Evolutionary conservation across 2,113 vertebrate genomes (phyloP).

Genomic region (Alaudala cheleensis): DNA sequence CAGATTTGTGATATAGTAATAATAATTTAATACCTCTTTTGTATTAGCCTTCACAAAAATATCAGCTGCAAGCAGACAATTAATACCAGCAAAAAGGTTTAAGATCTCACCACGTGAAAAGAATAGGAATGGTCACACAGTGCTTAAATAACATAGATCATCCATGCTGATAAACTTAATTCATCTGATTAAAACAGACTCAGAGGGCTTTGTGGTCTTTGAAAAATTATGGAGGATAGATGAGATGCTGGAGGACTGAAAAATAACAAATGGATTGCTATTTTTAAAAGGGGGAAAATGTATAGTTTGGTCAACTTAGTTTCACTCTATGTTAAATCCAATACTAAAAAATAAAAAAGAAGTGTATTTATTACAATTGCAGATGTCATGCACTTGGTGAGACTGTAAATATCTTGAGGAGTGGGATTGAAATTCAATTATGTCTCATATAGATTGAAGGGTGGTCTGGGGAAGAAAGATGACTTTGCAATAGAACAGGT

Average conservation of each 20-base stretch:
- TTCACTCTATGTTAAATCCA: background rate
- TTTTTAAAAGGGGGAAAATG: background rate
- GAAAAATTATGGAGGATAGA: constrained; percentile 24
- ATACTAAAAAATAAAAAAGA: background rate
- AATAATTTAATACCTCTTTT: background rate
- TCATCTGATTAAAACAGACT: constrained; percentile 17
- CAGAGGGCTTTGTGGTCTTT: constrained; percentile 1
- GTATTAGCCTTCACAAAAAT: background rate
- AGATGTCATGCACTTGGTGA: background rate
- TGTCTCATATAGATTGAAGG: background rate
- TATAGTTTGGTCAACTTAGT: background rate
- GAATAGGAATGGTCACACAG: constrained; percentile 11
- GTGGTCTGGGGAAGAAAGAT: background rate
- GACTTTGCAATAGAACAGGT: background rate
- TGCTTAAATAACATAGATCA: constrained; percentile 22
- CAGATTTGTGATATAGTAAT: background rate
- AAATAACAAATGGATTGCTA: background rate
- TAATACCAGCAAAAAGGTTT: background rate
- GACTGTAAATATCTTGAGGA: background rate
- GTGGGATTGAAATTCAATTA: background rate
- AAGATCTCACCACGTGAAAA: background rate
- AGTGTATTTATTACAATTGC: background rate
- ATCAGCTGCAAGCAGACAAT: background rate
- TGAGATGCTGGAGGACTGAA: background rate
- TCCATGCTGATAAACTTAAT: constrained; percentile 29